A percentile compares a stretch with the other conserved stretches of the same genome.
phyloP scores from a whole-genome alignment of 2,113 vertebrate species.

The Dicentrarchus labrax region DNA sequence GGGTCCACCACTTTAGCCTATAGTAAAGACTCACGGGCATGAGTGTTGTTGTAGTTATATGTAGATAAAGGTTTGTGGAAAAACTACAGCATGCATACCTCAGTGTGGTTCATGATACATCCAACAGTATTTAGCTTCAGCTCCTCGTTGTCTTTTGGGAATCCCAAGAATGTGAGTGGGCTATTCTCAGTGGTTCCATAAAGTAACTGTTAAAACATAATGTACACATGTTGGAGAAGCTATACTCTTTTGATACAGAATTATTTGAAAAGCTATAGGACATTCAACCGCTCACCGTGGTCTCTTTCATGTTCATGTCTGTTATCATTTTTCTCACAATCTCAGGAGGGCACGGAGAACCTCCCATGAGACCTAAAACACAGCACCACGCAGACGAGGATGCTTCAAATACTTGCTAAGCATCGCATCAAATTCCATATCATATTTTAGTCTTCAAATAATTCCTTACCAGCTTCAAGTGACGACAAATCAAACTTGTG shows the following conservation, averaged over 20 bases:
- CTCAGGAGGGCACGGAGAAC: slow-evolving; percentile 89
- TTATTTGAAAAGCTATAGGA: background rate
- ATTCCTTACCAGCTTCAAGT: slow-evolving; percentile 86
- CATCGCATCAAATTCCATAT: background rate
- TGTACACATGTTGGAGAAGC: background rate
- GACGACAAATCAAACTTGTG: slow-evolving; percentile 86
- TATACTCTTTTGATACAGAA: no score
- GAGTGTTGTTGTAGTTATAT: background rate
- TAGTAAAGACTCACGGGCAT: background rate
- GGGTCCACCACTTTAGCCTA: slow-evolving; percentile 91
- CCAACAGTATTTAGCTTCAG: slow-evolving; percentile 88
- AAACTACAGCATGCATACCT: slow-evolving; percentile 82
- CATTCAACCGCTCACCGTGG: slow-evolving; percentile 80
- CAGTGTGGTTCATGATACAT: slow-evolving; percentile 88
- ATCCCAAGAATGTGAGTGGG: slow-evolving; percentile 90
- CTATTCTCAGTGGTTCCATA: slow-evolving; percentile 98
- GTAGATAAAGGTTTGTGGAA: background rate
- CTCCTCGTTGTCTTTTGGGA: slow-evolving; percentile 82
- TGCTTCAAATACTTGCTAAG: background rate
- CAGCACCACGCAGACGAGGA: slow-evolving; percentile 5
- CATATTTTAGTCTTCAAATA: background rate
- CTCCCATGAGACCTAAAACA: slow-evolving; percentile 87
- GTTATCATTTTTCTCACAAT: slow-evolving; percentile 82
- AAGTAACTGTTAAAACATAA: slow-evolving; percentile 78
- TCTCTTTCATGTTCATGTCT: slow-evolving; percentile 86